Percentiles rank a stretch among this genome's conserved stretches.
These are phyloP conservation scores for Sandelia bainsii DNA, from an alignment of 2,797 vertebrate genomes.

Conservation along the genomic window DNA sequence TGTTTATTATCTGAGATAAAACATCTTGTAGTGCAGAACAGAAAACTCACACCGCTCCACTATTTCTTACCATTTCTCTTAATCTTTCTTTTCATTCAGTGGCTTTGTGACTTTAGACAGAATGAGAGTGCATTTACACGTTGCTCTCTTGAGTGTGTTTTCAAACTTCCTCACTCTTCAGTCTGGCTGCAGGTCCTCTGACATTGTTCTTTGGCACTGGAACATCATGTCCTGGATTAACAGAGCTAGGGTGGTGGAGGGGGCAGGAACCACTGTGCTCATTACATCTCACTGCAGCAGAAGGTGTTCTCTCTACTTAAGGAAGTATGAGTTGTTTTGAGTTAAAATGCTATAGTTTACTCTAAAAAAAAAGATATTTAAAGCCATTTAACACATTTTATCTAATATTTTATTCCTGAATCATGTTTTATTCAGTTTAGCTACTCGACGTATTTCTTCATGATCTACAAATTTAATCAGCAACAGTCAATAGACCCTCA, in stretches of 20 bases:
- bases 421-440: too few species aligned
- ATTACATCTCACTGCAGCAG: constrained; percentile 18
- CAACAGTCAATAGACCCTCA: neutral
- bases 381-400: neutral
- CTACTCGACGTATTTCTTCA: neutral
- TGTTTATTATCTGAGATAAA: neutral
- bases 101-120: constrained; percentile 49
- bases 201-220: constrained; percentile 52
- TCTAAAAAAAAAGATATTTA: constrained; percentile 8
- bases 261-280: constrained; percentile 21
- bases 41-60: constrained; percentile 17
- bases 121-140: constrained; percentile 20
- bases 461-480: neutral
- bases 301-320: constrained; percentile 19
- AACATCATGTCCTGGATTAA: constrained; percentile 73
- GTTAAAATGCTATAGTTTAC: neutral
- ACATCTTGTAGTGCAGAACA: neutral
- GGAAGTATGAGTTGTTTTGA: constrained; percentile 1
- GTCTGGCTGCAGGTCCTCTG: constrained; percentile 40
- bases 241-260: constrained; percentile 24
- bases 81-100: constrained; percentile 59
- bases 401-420: neutral
- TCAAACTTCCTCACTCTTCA: constrained; percentile 28
- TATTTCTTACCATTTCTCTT: constrained; percentile 39
- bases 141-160: constrained; percentile 6